These are phyloP conservation scores for Lonchura striata DNA, from an alignment of 2,113 vertebrate species.

Conservation along the genomic window DNA sequence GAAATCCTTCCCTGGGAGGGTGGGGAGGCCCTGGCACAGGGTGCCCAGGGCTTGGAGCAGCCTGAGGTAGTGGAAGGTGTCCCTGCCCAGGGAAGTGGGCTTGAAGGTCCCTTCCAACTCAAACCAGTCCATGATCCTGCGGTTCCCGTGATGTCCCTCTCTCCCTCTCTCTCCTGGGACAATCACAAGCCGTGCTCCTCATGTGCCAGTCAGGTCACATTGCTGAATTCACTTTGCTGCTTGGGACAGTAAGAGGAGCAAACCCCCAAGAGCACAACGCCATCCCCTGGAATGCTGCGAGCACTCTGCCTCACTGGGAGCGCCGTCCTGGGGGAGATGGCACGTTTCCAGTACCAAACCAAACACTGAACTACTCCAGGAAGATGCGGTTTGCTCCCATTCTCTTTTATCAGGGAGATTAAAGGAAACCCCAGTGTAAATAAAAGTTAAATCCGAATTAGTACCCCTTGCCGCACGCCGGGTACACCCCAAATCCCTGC, in stretches of 20 bases:
- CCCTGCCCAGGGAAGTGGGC: not conserved
- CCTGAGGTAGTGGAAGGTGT: not conserved
- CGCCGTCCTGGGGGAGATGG: not conserved
- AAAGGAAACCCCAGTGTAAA: not conserved
- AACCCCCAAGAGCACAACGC: not conserved
- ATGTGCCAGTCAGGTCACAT: not conserved
- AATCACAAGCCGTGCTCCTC: not conserved
- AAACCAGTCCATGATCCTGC: not conserved
- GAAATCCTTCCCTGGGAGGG: not conserved
- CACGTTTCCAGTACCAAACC: not conserved
- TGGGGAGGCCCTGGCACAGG: not conserved
- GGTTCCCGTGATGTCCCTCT: accelerated
- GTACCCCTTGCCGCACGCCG: not conserved
- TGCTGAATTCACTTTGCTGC: not conserved
- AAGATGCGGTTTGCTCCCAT: not conserved
- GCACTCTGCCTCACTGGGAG: not conserved
- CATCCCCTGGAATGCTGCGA: not conserved
- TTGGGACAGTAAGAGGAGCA: accelerated
- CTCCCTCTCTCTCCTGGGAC: not conserved
- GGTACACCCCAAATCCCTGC: not conserved
- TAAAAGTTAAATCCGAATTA: not conserved
- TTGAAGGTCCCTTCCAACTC: not conserved
- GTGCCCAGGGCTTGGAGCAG: not conserved
- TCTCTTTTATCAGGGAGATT: not conserved
- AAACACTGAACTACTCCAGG: not conserved